A percentile compares a stretch with the other conserved stretches of the same genome.
These are phyloP conservation scores for Leucophenga maculata DNA, from an alignment of 2,888 invertebrate genomes.

Conservation along the genomic window DNA sequence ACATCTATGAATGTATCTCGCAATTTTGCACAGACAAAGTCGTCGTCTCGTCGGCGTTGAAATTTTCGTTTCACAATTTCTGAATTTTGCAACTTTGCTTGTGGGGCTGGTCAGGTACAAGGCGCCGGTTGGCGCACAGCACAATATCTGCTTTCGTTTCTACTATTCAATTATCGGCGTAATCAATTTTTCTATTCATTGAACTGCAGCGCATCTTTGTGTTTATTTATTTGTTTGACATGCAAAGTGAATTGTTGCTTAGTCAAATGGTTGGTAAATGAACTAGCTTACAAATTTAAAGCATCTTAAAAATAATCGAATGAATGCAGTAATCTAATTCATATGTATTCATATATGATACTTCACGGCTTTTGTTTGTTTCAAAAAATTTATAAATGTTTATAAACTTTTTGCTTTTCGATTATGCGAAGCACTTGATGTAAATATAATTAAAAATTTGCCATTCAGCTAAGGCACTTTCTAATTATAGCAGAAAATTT, in stretches of 20 bases:
- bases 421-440: no score
- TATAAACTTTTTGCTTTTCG: no score
- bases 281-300: no score
- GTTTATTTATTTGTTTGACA: constrained; percentile 28
- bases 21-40: not conserved
- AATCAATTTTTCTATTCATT: constrained; percentile 48
- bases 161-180: constrained; percentile 33
- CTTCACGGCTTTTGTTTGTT: no score
- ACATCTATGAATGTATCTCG: not conserved
- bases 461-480: not conserved
- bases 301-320: no score
- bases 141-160: constrained; percentile 5
- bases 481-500: not conserved
- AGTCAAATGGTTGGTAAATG: no score
- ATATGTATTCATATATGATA: no score
- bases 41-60: not conserved
- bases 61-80: constrained; percentile 6
- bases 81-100: constrained; percentile 1
- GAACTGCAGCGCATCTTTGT: constrained; percentile 28
- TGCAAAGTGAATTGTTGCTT: constrained; percentile 35
- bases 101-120: constrained; percentile 16
- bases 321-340: no score
- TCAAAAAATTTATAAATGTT: no score
- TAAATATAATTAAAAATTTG: not conserved
- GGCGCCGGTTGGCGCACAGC: not conserved